phyloP scores from a whole-genome alignment of 92 coral and sea anemone species.

The Blastomussa wellsi region DNA sequence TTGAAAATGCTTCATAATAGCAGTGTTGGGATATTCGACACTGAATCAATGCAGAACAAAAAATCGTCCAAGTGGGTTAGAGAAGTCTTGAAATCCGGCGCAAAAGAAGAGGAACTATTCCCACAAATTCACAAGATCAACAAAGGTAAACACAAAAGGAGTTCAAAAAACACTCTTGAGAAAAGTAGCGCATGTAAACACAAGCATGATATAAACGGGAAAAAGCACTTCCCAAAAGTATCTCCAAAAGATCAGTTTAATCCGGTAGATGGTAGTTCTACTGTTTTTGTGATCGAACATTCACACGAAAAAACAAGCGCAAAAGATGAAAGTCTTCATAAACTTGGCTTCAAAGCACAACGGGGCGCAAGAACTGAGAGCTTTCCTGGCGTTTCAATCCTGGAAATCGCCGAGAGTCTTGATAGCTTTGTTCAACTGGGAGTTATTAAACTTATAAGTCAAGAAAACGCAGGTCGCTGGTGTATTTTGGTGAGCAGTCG shows the following conservation, averaged over 20 bases:
- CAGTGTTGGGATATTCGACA: conserved; percentile 75
- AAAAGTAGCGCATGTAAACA: neutral
- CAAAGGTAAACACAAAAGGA: conserved; percentile 19
- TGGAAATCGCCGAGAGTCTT: conserved; percentile 81
- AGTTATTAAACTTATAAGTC: conserved; percentile 67
- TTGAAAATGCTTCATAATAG: conserved; percentile 77
- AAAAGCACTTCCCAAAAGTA: neutral
- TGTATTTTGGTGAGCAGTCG: conserved; percentile 61
- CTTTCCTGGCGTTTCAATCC: conserved; percentile 66
- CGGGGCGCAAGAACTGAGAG: conserved; percentile 37
- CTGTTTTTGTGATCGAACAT: conserved; percentile 69
- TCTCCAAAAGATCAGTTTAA: neutral
- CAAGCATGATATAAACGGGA: neutral
- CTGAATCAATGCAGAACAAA: conserved; percentile 40
- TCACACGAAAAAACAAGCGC: conserved; percentile 26
- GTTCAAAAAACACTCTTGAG: conserved; percentile 30
- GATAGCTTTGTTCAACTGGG: conserved; percentile 70
- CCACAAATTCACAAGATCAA: conserved; percentile 54
- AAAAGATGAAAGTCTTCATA: conserved; percentile 51
- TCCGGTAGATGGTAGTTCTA: conserved; percentile 41
- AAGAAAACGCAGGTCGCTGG: conserved; percentile 65
- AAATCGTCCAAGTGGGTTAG: conserved; percentile 70
- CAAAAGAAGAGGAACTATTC: conserved; percentile 57
- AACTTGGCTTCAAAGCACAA: conserved; percentile 69
- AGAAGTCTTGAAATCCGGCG: conserved; percentile 60